Evolutionary conservation across 2,113 vertebrate genomes (phyloP), one percentile per base, ranked within the genome.

Genomic region (Elephas maximus): DNA sequence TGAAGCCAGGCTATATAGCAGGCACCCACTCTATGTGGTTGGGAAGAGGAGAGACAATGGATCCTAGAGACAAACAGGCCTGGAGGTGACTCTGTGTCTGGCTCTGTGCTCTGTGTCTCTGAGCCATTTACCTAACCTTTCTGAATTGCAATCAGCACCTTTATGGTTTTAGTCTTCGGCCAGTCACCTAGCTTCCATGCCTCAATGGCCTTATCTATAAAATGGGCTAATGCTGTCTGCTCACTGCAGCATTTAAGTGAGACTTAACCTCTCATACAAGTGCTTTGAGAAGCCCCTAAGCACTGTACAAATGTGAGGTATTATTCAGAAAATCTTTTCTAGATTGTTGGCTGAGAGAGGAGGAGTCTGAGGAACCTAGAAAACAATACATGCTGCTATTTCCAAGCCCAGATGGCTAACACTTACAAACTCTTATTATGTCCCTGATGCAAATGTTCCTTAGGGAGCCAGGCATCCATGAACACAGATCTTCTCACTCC

Each of bases 1-100:
- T 5, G 24, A 23, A 85, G 48, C 20, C 4, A 0, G 6, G 53
- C 10, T 28, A 23, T 28, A 23, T 18, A 73, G 23, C 21, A 45
- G 23, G 33, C 41, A 20, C 41, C 51, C 51, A 7, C 41, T 67
- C 76, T 1, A 23, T 26, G 8, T 0, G 62, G 28, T 4, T 74
- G 26, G 17, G 53, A 23, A 37, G 45, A 15, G 18, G 23, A 44
- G 14, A 78, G 51, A 63, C 63, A 9, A 3, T 24, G 0, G 78
- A 48, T 65, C 73, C 77, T 77, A 28, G n/a, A 92, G 45, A 76
- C 45, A 74, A 30, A 71, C 21, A 79, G 69, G 44, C 41, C 62
- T 84, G 74, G 48, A 37, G 10, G 1, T 2, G 2, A 11, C 8
- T 78, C 6, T 78, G 26, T 77, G 57, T 11, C 8, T n/a, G 30